phyloP scores from a whole-genome alignment of 2,797 vertebrate genomes.

The Leuciscus waleckii region DNA sequence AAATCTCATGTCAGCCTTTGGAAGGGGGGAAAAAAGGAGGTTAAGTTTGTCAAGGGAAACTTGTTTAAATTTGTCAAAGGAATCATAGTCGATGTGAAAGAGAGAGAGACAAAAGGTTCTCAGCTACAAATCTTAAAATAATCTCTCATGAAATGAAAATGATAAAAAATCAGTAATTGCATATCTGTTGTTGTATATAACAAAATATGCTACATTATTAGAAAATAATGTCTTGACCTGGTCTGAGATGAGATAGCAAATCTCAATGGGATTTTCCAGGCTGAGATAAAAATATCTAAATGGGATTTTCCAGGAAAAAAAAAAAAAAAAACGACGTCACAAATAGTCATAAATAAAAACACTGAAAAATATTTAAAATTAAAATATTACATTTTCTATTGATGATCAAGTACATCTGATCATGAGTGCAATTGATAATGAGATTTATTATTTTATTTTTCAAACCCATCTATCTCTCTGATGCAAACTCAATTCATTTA shows the following conservation, averaged over 20 bases:
- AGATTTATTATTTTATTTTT: not conserved
- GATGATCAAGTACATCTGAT: too few relatives aligned
- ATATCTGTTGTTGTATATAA: not conserved
- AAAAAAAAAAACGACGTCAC: not conserved
- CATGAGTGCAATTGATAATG: not conserved
- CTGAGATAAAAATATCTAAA: too few relatives aligned
- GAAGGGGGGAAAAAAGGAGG: constrained; percentile 11
- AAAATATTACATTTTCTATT: not conserved
- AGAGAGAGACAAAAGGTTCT: not conserved
- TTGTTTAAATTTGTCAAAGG: not conserved
- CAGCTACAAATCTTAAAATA: not conserved
- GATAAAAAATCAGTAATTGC: not conserved
- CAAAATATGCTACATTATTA: not conserved
- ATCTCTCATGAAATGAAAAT: not conserved
- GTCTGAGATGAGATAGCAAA: too few relatives aligned
- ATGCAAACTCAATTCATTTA: not conserved
- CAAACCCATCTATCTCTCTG: not conserved
- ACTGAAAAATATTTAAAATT: too few relatives aligned
- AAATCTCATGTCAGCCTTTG: constrained; percentile 61
- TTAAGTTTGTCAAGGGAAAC: not conserved
- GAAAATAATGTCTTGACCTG: not conserved
- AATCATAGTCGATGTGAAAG: not conserved
- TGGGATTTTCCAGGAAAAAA: too few relatives aligned
- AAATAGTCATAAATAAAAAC: not conserved
- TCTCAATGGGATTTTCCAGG: too few relatives aligned